These are phyloP conservation scores for Notospermus geniculatus DNA, from an alignment of 1,140 invertebrate species.

Conservation along the genomic window DNA sequence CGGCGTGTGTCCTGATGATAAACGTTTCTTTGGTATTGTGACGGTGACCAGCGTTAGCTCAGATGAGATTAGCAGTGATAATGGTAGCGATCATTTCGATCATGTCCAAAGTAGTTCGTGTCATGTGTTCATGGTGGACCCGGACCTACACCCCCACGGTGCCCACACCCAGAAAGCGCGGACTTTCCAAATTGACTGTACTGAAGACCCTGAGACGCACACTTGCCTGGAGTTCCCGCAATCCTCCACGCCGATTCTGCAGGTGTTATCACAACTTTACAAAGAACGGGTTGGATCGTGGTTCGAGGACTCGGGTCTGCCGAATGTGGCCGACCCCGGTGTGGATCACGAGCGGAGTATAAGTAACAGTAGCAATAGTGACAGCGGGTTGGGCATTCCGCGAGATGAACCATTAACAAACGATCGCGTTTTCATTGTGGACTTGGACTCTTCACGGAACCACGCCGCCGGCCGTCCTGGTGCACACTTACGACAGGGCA, in stretches of 20 bases:
- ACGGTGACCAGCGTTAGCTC: slow-evolving; percentile 66
- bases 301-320: slow-evolving; percentile 38
- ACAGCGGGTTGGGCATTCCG: slow-evolving; percentile 86
- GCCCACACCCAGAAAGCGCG: slow-evolving; percentile 74
- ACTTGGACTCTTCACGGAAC: slow-evolving; percentile 59
- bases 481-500: neutral
- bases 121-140: slow-evolving; percentile 91
- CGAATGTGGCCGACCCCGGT: slow-evolving; percentile 58
- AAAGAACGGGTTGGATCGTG: slow-evolving; percentile 58
- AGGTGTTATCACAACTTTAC: slow-evolving; percentile 51
- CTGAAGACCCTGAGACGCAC: slow-evolving; percentile 61
- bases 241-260: slow-evolving; percentile 80
- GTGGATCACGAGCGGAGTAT: slow-evolving; percentile 28
- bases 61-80: slow-evolving; percentile 36
- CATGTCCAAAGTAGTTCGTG: slow-evolving; percentile 74
- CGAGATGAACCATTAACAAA: slow-evolving; percentile 69
- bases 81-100: slow-evolving; percentile 32
- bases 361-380: slow-evolving; percentile 81
- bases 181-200: slow-evolving; percentile 76
- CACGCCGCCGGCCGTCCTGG: neutral
- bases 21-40: slow-evolving; percentile 87
- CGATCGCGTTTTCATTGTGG: slow-evolving; percentile 77
- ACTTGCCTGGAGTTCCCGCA: slow-evolving; percentile 84
- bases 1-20: slow-evolving; percentile 81
- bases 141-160: slow-evolving; percentile 69